Evolutionary conservation across 2,888 invertebrate species (phyloP), one percentile per base, ranked within the genome.

Genomic region (Sicus ferrugineus): DNA sequence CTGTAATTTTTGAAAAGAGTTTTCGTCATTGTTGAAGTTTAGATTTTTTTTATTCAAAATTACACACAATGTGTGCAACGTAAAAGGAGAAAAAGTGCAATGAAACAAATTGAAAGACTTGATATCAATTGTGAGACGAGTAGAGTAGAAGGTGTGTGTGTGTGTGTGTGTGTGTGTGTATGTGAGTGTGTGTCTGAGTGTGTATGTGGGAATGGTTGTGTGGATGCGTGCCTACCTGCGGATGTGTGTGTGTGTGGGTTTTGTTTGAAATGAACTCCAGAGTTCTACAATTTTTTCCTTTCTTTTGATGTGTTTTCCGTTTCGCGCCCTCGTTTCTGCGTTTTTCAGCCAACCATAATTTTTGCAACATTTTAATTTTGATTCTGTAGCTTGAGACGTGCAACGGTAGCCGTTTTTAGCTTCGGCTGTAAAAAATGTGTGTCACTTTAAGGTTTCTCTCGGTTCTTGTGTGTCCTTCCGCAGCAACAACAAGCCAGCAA

Each of bases 81-180:
- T 26, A 59, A 31, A 59, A 34, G 6, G 11, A 38, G 11, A 59
- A 2, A 21, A n/a, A 59, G 19, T 26, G 48, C n/a, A 62, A 48
- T n/a, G 30, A 19, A 16, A 50, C 9, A 21, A 7, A 50, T 21
- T 21, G n/a, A 50, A 19, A 50, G 50, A 19, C n/a, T 46, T 1
- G 9, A 16, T 7, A 34, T 9, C 9, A n/a, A 19, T 50, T 50
- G 4, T 50, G 7, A 50, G 19, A 21, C n/a, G 50, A 21, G 19
- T 5, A 50, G 19, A 50, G 50, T 38, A 23, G 46, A 48, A 54
- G 34, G 50, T 67, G 59, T 48, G 31, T 48, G 30, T 58, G 56
- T 67, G 23, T 54, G 50, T 67, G 59, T 48, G 50, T 48, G 46
- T 58, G 58, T 66, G 16, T 65, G 54, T 34, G 14, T 34, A 52